Percentiles rank a stretch among this genome's conserved stretches.
These are phyloP conservation scores for Galerucella calmariensis DNA, from an alignment of 2,888 invertebrate species.

Conservation along the genomic window DNA sequence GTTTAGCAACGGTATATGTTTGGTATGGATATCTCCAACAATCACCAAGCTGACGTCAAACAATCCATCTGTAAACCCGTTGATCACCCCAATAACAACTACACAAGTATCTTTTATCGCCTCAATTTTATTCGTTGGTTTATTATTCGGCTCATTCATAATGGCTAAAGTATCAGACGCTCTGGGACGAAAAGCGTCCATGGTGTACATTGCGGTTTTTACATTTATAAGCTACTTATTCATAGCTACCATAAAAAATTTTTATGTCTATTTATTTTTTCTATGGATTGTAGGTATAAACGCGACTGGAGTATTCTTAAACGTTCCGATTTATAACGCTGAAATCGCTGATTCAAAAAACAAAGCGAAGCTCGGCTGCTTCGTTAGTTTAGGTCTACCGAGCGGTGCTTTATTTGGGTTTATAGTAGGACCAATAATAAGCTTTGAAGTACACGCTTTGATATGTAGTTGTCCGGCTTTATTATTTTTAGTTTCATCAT, in stretches of 20 bases:
- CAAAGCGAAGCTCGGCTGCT: not conserved
- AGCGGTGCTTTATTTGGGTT: not conserved
- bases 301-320: not conserved
- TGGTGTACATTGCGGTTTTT: not conserved
- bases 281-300: not conserved
- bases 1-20: no score
- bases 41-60: not conserved
- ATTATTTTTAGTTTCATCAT: not conserved
- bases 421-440: not conserved
- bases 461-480: not conserved
- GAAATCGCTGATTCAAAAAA: slow-evolving; percentile 6
- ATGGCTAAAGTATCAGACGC: not conserved
- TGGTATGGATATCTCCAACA: not conserved
- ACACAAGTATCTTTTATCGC: not conserved
- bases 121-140: not conserved
- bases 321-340: not conserved
- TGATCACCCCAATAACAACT: not conserved
- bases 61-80: not conserved
- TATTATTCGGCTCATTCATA: not conserved
- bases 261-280: not conserved
- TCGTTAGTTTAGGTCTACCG: not conserved
- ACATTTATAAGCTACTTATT: not conserved
- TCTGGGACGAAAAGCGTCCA: not conserved
- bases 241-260: not conserved
- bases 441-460: slow-evolving; percentile 5